A percentile compares a stretch with the other conserved stretches of the same genome.
phyloP scores from a whole-genome alignment of 2,797 vertebrate genomes.

The Chelidonichthys spinosus region DNA sequence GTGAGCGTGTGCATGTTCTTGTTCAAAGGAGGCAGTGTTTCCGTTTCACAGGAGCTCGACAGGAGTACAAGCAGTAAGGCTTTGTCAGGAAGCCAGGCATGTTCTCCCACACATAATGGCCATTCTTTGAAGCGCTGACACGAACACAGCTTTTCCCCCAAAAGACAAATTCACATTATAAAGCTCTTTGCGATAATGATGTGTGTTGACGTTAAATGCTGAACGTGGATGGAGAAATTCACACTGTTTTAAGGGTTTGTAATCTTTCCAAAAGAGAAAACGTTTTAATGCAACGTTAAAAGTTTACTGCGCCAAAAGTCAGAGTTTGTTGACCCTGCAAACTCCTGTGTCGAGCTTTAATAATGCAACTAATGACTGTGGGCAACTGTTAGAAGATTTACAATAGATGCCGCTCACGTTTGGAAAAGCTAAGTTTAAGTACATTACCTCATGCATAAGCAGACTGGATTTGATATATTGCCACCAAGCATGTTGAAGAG shows the following conservation, averaged over 20 bases:
- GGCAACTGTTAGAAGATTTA: slow-evolving; percentile 21
- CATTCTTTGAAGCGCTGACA: slow-evolving; percentile 19
- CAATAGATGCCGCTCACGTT: slow-evolving; percentile 33
- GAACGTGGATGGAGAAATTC: not conserved
- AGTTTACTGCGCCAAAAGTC: not conserved
- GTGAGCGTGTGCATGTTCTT: not conserved
- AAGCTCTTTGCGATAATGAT: not conserved
- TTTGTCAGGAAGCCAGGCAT: slow-evolving; percentile 42
- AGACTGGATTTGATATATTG: slow-evolving; percentile 25
- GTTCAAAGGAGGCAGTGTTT: slow-evolving; percentile 32
- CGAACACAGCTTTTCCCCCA: not conserved
- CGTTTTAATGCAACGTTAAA: not conserved
- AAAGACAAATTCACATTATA: not conserved
- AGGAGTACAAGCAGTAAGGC: slow-evolving; percentile 23
- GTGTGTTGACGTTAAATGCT: not conserved
- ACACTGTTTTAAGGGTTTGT: not conserved
- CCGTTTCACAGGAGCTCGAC: slow-evolving; percentile 42
- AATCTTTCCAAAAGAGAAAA: not conserved
- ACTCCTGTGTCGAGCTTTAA: slow-evolving; percentile 15
- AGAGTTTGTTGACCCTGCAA: slow-evolving; percentile 5
- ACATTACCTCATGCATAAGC: slow-evolving; percentile 4
- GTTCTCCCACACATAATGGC: slow-evolving; percentile 3
- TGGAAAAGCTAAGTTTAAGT: slow-evolving; percentile 28
- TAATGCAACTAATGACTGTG: slow-evolving; percentile 30
- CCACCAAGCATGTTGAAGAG: slow-evolving; percentile 3